Percentiles rank a stretch among this genome's conserved stretches.
Conservation (phyloP, 2,113 vertebrate genomes). For the Zosterops hypoxanthus region DNA sequence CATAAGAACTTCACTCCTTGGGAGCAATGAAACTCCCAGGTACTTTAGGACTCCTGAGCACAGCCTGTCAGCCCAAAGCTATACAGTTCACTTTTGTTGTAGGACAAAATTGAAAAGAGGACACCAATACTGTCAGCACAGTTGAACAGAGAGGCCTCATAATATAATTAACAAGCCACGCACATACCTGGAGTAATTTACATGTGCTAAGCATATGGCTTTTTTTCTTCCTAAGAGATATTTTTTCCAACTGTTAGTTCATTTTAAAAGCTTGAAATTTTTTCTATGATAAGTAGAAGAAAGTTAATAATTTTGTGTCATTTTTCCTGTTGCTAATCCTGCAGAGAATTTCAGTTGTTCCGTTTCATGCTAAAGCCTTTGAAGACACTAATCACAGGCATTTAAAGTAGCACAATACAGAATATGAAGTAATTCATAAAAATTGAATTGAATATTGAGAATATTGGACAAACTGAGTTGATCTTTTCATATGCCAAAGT, state of each 20-base stretch:
- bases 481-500: not conserved
- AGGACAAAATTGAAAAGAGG: not conserved
- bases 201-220: accelerated
- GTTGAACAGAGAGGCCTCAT: not conserved
- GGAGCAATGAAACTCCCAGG: not conserved
- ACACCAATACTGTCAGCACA: not conserved
- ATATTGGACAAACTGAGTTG: not conserved
- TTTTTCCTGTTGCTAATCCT: not conserved
- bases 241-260: not conserved
- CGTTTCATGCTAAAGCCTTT: not conserved
- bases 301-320: not conserved
- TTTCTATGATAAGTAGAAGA: not conserved
- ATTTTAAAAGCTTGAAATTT: not conserved
- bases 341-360: not conserved
- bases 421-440: constrained; percentile 6
- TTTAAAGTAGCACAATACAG: not conserved
- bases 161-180: not conserved
- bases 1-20: accelerated
- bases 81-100: not conserved
- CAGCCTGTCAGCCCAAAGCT: not conserved
- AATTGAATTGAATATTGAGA: not conserved
- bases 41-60: not conserved
- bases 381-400: not conserved
- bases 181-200: not conserved
- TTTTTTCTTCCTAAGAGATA: not conserved